These are phyloP conservation scores for Lycophotia porphyrea DNA, from an alignment of 2,888 invertebrate genomes.

Conservation along the genomic window DNA sequence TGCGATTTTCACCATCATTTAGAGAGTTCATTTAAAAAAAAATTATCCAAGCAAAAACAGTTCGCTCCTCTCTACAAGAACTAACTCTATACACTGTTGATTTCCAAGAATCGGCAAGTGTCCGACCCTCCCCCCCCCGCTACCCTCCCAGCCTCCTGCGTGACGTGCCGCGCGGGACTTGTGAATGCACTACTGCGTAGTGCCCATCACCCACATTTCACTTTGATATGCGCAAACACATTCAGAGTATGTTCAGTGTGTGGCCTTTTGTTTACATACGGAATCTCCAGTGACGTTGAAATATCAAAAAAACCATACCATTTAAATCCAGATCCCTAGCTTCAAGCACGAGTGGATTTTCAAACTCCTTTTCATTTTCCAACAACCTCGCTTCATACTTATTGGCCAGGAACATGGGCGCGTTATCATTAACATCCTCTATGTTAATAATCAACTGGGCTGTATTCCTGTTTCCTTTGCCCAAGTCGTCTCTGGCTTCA, in stretches of 20 bases:
- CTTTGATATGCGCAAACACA: neutral
- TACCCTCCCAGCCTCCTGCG: neutral
- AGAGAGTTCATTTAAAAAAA: neutral
- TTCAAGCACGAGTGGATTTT: constrained; percentile 93
- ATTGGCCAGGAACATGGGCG: constrained; percentile 95
- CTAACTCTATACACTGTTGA: neutral
- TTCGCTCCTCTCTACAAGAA: neutral
- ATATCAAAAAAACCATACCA: constrained; percentile 85
- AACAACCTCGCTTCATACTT: constrained; percentile 95
- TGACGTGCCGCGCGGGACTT: too few relatives aligned
- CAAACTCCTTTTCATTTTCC: constrained; percentile 95
- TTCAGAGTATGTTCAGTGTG: neutral
- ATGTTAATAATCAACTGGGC: constrained; percentile 95
- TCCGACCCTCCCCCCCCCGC: neutral
- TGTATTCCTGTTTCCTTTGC: constrained; percentile 94
- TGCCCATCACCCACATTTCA: neutral
- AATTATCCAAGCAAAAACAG: neutral
- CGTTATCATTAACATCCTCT: constrained; percentile 97
- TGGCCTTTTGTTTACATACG: neutral
- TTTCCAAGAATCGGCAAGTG: neutral
- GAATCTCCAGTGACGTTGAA: neutral
- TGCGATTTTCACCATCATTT: neutral
- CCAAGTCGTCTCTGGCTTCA: constrained; percentile 96
- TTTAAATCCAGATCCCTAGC: constrained; percentile 96
- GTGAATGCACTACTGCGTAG: neutral